Evolutionary conservation across 2,113 vertebrate genomes (phyloP).

Genomic region (Aix galericulata): DNA sequence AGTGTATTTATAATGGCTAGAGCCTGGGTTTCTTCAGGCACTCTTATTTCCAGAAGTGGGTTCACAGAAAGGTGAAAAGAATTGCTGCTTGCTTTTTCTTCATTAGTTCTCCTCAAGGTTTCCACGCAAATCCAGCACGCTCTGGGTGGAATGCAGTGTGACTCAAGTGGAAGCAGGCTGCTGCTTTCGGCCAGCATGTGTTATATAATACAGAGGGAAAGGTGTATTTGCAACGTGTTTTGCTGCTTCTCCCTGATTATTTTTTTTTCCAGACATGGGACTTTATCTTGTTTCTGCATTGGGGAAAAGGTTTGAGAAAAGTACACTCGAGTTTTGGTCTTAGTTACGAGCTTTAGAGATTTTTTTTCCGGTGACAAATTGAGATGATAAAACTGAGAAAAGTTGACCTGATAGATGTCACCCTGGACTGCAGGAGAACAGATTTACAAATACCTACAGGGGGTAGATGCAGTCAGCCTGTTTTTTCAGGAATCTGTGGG

Average conservation of each 20-base stretch:
- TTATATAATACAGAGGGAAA: background rate
- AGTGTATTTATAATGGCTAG: background rate
- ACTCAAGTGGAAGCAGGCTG: background rate
- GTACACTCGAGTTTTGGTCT: background rate
- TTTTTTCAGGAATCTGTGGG: background rate
- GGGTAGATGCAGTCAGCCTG: background rate
- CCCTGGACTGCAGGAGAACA: background rate
- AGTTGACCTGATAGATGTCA: background rate
- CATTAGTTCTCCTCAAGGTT: background rate
- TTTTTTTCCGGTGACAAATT: background rate
- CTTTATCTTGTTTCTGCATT: background rate
- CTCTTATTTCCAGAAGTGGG: background rate
- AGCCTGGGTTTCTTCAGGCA: background rate
- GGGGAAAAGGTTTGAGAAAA: background rate
- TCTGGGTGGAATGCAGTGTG: background rate
- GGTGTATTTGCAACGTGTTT: background rate
- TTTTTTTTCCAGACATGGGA: background rate
- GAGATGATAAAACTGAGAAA: background rate
- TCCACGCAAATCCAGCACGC: background rate
- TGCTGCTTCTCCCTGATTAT: background rate
- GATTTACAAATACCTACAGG: background rate
- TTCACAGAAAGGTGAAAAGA: conserved; percentile 12
- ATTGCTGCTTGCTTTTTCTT: background rate
- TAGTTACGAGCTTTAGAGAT: background rate
- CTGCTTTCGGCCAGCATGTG: background rate